These are phyloP conservation scores for Caenorhabditis sp. DNA, from an alignment of 2,888 invertebrate species.

Conservation along the genomic window DNA sequence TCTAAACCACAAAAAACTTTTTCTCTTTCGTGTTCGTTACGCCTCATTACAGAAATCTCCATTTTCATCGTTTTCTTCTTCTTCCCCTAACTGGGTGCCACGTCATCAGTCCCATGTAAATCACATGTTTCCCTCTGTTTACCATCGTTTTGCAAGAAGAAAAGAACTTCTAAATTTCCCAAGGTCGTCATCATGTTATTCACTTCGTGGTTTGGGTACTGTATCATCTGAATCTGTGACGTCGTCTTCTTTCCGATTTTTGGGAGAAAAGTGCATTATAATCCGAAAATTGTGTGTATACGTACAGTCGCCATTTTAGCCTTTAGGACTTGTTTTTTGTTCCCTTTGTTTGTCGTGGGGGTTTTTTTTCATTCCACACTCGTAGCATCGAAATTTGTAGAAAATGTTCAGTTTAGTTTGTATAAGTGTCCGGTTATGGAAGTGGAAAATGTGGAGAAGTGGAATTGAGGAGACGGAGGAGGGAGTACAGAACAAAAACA, in stretches of 20 bases:
- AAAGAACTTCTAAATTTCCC: conserved; percentile 13
- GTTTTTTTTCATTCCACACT: conserved; percentile 28
- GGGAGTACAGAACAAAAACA: not conserved
- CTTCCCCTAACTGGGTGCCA: conserved; percentile 35
- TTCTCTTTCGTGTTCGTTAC: conserved; percentile 13
- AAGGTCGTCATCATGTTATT: conserved; percentile 41
- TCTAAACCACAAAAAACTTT: not conserved
- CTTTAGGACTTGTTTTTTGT: conserved; percentile 36
- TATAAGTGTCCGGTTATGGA: conserved; percentile 40
- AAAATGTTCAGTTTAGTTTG: conserved; percentile 38
- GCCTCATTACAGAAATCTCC: conserved; percentile 38
- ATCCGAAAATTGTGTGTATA: conserved; percentile 40
- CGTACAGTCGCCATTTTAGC: conserved; percentile 22
- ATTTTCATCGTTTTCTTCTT: conserved; percentile 1
- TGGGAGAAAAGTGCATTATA: conserved; percentile 8
- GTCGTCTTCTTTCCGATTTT: not conserved
- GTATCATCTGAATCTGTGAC: conserved; percentile 32
- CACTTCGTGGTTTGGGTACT: conserved; percentile 38
- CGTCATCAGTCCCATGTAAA: conserved; percentile 34
- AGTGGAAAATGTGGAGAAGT: conserved; percentile 20
- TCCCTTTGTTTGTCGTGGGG: conserved; percentile 31
- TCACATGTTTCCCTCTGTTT: conserved; percentile 32
- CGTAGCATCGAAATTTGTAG: conserved; percentile 23
- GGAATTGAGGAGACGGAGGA: conserved; percentile 6
- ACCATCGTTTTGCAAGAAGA: conserved; percentile 12